Base-by-base conservation (phyloP, 2,888 invertebrate genomes). In the Myopa testacea region DNA sequence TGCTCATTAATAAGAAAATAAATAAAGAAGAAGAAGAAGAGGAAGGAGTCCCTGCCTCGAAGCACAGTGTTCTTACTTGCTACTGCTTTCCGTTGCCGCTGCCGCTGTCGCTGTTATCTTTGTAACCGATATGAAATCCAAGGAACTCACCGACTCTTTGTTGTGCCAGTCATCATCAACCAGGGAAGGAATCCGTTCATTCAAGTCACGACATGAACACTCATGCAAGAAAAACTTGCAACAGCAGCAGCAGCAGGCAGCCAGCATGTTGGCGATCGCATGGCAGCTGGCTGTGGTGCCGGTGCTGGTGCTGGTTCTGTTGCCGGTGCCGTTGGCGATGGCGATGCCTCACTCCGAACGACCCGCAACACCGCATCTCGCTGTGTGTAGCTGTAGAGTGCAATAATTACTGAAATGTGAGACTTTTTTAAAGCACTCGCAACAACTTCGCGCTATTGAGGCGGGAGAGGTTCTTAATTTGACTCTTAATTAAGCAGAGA, bases 141-240 rank as follows among this genome's bases (percentile, higher is more conserved):
- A 76, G 37, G 7, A 16, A 62, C 45, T 10, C n/a, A 70, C 12
- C 14, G 14, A 37, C 26, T 8, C 38, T 37, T 38, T 26, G 26
- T 37, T 26, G 55, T 65, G 40, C 73, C 73, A 37, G 16, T 71
- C 34, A 16, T 34, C n/a, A 40, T n/a, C 12, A 4, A 10, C 3
- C 70, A 37, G 62, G 52, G 55, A 63, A 60, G 37, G 69, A 78
- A 69, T 65, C 73, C 78, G 78, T 78, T 78, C 78, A 78, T 76
- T 76, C 76, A 72, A 78, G 78, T 78, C 78, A 78, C 78, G 78
- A 76, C 78, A 76, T 63, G 78, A 34, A 73, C 52, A 34, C 34
- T 70, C 76, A 76, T 55, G 78, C 75, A 19, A 19, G 65, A 34
- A 19, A 7, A 12, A 67, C 40, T 34, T 34, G 67, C 67, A 7